Base-by-base conservation (phyloP, 1,140 invertebrate species). In the Drosophila miranda region DNA sequence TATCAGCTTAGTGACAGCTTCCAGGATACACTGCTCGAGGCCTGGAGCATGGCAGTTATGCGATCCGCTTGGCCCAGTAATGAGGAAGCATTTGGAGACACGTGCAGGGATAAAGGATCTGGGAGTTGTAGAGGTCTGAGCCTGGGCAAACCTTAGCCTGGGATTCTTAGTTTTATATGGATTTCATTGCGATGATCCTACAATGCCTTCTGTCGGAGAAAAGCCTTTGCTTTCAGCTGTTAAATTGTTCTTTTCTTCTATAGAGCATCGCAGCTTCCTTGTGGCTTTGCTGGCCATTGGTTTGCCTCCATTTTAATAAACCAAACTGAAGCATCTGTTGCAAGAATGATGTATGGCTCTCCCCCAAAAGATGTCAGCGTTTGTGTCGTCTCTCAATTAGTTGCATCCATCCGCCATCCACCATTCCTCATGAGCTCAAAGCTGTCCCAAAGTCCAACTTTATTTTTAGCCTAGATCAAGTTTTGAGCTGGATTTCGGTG, bases 1-100 rank as follows among this genome's bases (percentile, higher is more conserved):
- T 73, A 62, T 73, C 70, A 73, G 59, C 69, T 72, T 72, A 72
- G 49, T 61, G 69, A 72, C 68, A 72, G 49, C 58, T 72, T 49
- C 62, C 44, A 48, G 42, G 50, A 68, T 68, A 68, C 64, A 55
- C 64, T 68, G 50, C 51, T 7, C 48, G 34, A 23, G 7, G 8
- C 6, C 4, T n/a, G 11, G 26, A 62, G 44, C 23, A 16, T 11
- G 23, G 38, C 0, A 16, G 34, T 13, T n/a, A 9, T 13, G 30
- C 3, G 4, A 64, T 30, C 30, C 7, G n/a, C 7, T 64, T 43
- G 0, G 16, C 2, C 11, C 4, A 38, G 34, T 5, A 11, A 13
- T 11, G 8, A 11, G 30, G 13, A 34, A 13, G 4, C 4, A 13
- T 11, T 11, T 13, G 1, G 11, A 2, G 11, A 13, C 11, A 38